These are phyloP conservation scores for Drosophila austrosaltans DNA, from an alignment of 2,888 invertebrate genomes.

Conservation along the genomic window DNA sequence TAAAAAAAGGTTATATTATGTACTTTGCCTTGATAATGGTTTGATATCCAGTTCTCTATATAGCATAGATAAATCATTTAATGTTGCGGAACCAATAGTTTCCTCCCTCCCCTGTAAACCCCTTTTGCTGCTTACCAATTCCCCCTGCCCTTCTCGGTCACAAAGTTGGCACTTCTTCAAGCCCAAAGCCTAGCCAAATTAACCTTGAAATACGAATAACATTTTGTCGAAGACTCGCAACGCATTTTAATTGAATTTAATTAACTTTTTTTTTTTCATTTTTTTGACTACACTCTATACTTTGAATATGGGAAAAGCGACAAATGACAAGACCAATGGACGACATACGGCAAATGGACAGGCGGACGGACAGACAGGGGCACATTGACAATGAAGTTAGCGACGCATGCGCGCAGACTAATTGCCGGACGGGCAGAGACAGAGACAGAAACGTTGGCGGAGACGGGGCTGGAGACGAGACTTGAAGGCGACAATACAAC, in stretches of 20 bases:
- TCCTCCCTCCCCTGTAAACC: neutral
- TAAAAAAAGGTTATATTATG: conserved; percentile 53
- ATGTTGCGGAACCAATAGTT: conserved; percentile 71
- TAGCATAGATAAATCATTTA: conserved; percentile 53
- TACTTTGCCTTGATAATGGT: conserved; percentile 57
- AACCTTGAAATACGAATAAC: conserved; percentile 77
- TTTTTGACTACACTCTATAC: conserved; percentile 58
- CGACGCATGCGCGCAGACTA: conserved; percentile 78
- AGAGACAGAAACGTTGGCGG: conserved; percentile 30
- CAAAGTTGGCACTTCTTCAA: conserved; percentile 70
- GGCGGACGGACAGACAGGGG: conserved; percentile 37
- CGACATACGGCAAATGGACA: conserved; percentile 23
- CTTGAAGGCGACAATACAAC: conserved; percentile 5
- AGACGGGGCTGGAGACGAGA: neutral
- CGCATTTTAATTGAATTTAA: conserved; percentile 80
- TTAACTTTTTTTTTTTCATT: conserved; percentile 62
- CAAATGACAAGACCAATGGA: conserved; percentile 28
- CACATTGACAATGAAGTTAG: conserved; percentile 71
- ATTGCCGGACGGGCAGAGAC: conserved; percentile 52
- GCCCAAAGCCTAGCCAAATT: conserved; percentile 58
- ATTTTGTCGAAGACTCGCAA: conserved; percentile 76
- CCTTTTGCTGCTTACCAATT: no score
- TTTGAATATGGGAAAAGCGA: conserved; percentile 75
- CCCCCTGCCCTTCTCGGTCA: neutral
- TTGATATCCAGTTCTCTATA: conserved; percentile 14